Evolutionary conservation across 2,797 vertebrate species (phyloP).

Genomic region (Cyclopterus lumpus): DNA sequence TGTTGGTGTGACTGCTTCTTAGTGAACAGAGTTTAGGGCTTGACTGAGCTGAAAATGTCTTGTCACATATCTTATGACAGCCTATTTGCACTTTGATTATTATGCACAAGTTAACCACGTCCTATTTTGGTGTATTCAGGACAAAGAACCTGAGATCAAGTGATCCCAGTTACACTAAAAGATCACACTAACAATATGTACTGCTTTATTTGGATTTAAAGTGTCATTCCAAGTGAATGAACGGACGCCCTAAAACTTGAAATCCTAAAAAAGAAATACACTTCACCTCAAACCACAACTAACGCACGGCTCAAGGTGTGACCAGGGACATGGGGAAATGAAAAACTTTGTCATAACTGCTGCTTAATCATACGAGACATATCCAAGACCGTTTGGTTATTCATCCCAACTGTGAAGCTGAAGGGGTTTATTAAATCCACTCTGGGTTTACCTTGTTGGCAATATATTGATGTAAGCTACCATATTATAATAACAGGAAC

Average conservation of each 20-base stretch:
- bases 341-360: background rate
- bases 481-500: background rate
- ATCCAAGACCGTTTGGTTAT: background rate
- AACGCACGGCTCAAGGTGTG: background rate
- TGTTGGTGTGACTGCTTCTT: slow-evolving; percentile 4
- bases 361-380: background rate
- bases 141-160: background rate
- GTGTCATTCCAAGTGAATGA: too few relatives aligned
- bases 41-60: slow-evolving; percentile 5
- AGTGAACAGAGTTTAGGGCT: slow-evolving; percentile 23
- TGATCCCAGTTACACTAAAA: background rate
- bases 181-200: background rate
- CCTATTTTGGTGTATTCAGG: slow-evolving; percentile 13
- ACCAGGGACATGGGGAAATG: background rate
- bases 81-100: slow-evolving; percentile 1
- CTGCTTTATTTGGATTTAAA: too few relatives aligned
- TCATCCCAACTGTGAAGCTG: background rate
- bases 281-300: background rate
- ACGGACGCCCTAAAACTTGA: too few relatives aligned
- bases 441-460: background rate
- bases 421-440: background rate
- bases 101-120: slow-evolving; percentile 7
- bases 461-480: background rate
- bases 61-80: background rate
- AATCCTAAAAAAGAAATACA: too few relatives aligned